Percentiles rank a stretch among this genome's conserved stretches.
These are phyloP conservation scores for Grallaria varia DNA, from an alignment of 2,113 vertebrate genomes.

Conservation along the genomic window DNA sequence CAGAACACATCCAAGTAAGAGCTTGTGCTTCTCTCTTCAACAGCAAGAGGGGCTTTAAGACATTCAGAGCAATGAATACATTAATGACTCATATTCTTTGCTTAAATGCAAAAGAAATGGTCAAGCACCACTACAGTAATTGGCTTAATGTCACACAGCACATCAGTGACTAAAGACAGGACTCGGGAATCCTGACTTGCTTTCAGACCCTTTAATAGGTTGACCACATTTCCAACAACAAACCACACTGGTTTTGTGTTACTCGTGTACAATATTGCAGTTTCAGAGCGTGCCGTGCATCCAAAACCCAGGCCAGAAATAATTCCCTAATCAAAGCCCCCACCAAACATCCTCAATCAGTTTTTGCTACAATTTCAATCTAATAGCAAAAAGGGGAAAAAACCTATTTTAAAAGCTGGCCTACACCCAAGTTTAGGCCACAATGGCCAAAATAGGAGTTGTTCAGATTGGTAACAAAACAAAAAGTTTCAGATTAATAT, in stretches of 20 bases:
- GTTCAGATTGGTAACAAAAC: constrained; percentile 32
- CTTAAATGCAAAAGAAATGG: background rate
- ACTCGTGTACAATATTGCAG: background rate
- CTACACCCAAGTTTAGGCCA: background rate
- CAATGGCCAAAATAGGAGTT: constrained; percentile 52
- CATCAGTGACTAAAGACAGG: background rate
- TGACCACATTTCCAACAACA: constrained; percentile 35
- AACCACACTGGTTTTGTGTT: background rate
- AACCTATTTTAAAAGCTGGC: background rate
- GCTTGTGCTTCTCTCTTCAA: background rate
- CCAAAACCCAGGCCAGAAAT: background rate
- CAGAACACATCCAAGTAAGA: background rate
- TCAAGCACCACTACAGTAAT: background rate
- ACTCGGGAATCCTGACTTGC: background rate
- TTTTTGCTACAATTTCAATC: background rate
- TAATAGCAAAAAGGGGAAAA: background rate
- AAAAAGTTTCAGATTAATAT: constrained; percentile 54
- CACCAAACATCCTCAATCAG: background rate
- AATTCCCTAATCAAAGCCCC: background rate
- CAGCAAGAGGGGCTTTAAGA: background rate
- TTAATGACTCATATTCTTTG: background rate
- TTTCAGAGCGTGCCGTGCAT: background rate
- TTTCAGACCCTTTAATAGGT: background rate
- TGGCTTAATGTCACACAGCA: background rate
- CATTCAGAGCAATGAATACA: background rate